A percentile compares a stretch with the other conserved stretches of the same genome.
Conservation (phyloP, 64 coral and sea anemone genomes). For the Platygyra sinensis region DNA sequence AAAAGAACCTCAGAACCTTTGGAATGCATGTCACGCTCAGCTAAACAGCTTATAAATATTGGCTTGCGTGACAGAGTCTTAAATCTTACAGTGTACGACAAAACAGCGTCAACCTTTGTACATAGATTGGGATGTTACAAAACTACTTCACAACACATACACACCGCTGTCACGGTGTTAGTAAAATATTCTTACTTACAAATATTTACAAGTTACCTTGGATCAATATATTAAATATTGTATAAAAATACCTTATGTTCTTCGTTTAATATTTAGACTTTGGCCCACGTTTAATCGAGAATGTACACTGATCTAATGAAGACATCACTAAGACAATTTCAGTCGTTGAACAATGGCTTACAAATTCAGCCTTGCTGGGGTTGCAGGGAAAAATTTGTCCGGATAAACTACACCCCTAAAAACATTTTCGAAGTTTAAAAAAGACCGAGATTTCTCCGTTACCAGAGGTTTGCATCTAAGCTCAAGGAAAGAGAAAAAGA, state of each 20-base stretch:
- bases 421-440: no score
- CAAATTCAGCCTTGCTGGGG: background rate
- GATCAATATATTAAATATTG: conserved; percentile 58
- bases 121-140: background rate
- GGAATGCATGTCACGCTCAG: background rate
- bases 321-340: background rate
- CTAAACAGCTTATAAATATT: background rate
- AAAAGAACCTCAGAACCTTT: background rate
- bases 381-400: no score
- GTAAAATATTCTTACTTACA: conserved; percentile 38
- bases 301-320: background rate
- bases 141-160: background rate
- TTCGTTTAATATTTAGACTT: conserved; percentile 20
- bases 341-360: background rate
- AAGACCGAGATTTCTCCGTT: no score
- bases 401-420: no score
- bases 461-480: no score
- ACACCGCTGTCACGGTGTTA: background rate
- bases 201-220: conserved; percentile 38
- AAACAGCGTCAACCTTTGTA: background rate
- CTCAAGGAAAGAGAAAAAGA: background rate
- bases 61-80: background rate
- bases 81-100: background rate
- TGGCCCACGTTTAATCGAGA: background rate
- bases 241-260: conserved; percentile 40